These are phyloP conservation scores for Falco novaeseelandiae DNA, from an alignment of 2,797 vertebrate species.

Conservation along the genomic window DNA sequence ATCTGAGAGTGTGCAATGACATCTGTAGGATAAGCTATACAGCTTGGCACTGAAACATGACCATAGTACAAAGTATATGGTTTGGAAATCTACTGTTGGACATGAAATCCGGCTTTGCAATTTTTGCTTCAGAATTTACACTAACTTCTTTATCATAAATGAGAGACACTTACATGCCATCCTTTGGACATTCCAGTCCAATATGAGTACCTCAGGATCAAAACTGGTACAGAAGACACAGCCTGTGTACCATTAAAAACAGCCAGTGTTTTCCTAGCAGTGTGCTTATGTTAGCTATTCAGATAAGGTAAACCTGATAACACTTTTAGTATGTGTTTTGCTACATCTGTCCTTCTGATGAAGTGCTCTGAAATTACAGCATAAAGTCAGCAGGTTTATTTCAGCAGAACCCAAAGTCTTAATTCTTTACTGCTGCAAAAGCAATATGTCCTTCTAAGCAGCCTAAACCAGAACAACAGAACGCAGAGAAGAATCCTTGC, in stretches of 20 bases:
- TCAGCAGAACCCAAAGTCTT: not conserved
- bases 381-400: not conserved
- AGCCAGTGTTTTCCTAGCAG: not conserved
- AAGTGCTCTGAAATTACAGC: not conserved
- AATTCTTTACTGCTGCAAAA: not conserved
- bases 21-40: conserved; percentile 9
- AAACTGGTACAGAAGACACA: not conserved
- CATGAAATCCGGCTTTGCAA: not conserved
- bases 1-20: not conserved
- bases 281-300: not conserved
- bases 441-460: not conserved
- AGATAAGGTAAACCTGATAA: conserved; percentile 10
- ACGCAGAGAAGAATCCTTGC: not conserved
- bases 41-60: conserved; percentile 3
- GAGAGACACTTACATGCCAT: not conserved
- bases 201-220: not conserved
- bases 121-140: not conserved
- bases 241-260: not conserved
- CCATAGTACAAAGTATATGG: conserved; percentile 21
- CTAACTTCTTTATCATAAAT: not conserved
- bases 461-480: not conserved
- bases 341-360: not conserved
- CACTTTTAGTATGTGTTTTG: not conserved
- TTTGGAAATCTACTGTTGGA: not conserved
- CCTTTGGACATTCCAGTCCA: not conserved